Conservation (phyloP, 2,113 vertebrate species). For the Marcusenius ussheri region DNA sequence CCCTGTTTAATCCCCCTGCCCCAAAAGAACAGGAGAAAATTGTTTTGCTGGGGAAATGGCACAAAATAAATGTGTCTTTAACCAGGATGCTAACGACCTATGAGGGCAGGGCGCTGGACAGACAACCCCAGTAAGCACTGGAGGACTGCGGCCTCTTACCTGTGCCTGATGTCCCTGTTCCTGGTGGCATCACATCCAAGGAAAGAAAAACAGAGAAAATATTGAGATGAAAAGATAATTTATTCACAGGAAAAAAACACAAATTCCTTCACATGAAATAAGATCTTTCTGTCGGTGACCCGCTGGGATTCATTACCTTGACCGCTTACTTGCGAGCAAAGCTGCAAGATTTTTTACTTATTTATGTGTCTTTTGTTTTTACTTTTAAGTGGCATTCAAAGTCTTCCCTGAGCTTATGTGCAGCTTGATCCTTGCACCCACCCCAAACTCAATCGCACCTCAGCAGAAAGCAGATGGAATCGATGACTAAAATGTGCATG, state of each 20-base stretch:
- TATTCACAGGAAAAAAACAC: conserved; percentile 15
- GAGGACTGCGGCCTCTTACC: conserved; percentile 65
- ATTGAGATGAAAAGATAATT: conserved; percentile 9
- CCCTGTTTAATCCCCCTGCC: background rate
- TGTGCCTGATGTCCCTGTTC: conserved; percentile 96
- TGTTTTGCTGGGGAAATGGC: background rate
- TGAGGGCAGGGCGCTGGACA: background rate
- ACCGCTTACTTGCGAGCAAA: background rate
- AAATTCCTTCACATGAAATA: background rate
- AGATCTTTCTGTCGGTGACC: conserved; percentile 11
- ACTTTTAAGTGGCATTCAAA: background rate
- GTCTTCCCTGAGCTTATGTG: background rate
- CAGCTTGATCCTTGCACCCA: background rate
- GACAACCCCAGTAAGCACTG: background rate
- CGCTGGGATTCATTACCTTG: background rate
- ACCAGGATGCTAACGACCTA: background rate
- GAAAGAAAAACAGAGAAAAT: conserved; percentile 46
- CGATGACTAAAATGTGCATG: background rate
- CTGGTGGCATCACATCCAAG: conserved; percentile 58
- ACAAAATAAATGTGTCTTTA: background rate
- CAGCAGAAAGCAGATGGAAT: background rate
- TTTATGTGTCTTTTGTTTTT: background rate
- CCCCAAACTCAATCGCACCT: background rate
- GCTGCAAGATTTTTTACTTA: background rate
- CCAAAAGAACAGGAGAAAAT: background rate